These are phyloP conservation scores for Whitmania pigra DNA, from an alignment of 1,140 invertebrate genomes.

Conservation along the genomic window DNA sequence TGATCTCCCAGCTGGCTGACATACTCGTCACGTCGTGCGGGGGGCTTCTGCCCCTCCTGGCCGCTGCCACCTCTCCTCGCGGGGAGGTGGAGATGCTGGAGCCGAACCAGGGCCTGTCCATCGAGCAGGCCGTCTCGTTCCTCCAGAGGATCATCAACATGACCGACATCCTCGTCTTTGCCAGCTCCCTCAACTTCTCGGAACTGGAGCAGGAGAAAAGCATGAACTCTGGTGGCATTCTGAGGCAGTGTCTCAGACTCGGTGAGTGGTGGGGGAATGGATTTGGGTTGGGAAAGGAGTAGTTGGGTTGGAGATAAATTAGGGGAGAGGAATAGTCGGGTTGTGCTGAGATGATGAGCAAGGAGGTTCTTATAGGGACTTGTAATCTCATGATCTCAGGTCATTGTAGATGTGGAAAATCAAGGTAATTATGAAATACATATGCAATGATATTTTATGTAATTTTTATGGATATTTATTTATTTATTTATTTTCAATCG, in stretches of 20 bases:
- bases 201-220: conserved; percentile 98
- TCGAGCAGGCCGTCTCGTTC: conserved; percentile 91
- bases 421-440: too few relatives aligned
- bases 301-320: too few relatives aligned
- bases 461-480: too few relatives aligned
- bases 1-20: conserved; percentile 95
- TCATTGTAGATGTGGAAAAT: too few relatives aligned
- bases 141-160: conserved; percentile 90
- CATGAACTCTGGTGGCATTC: conserved; percentile 96
- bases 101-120: conserved; percentile 93
- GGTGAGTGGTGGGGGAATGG: conserved; percentile 46
- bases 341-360: too few relatives aligned
- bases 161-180: conserved; percentile 95
- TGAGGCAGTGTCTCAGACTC: conserved; percentile 84
- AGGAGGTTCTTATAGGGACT: too few relatives aligned
- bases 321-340: not conserved
- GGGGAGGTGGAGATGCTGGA: conserved; percentile 95
- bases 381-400: too few relatives aligned
- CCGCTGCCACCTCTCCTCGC: conserved; percentile 93
- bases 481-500: not conserved
- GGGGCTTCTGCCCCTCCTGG: conserved; percentile 83
- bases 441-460: too few relatives aligned
- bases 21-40: conserved; percentile 98
- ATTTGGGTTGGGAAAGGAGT: not conserved
- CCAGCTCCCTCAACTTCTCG: conserved; percentile 87